Evolutionary conservation across 1,140 invertebrate species (phyloP), one percentile per base, ranked within the genome.

Genomic region (Zophobas atratus): DNA sequence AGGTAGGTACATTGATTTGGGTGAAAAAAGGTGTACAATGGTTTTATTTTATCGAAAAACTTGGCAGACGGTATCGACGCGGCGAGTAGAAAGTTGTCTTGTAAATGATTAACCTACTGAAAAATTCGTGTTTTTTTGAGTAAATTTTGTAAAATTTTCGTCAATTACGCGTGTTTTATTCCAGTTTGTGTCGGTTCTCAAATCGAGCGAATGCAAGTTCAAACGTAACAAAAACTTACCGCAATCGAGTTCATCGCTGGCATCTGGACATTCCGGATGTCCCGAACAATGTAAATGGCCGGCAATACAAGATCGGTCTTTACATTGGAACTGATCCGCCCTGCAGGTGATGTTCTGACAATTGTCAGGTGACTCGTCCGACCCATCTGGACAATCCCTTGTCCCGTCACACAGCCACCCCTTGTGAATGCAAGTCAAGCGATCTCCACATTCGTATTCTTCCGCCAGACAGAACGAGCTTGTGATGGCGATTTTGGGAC

Each of bases 371-470:
- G 89, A 89, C 85, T 97, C 96, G 82, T 97, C 96, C 0, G 90
- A 91, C 6, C 94, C 94, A 82, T 96, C 94, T 0, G 93, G 91
- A 84, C 96, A 97, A 84, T 97, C 96, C 3, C 89, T 89, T 81
- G 95, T 93, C 0, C 95, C 95, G 83, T 98, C 96, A 85, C 96
- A 98, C 0, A 96, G 88, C 94, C 95, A 97, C 32, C 89, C 92
- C 71, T 91, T 91, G 82, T 96, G 94, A 41, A 98, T 93, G 86
- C 97, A 98, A 38, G 95, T 95, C 55, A 96, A 88, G 43, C 90
- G 90, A 86, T 96, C 95, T 4, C 90, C 92, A 86, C 97, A 99
- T 79, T 94, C 91, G 84, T 97, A 98, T 82, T 98, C 95, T 35
- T 88, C 90, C 2, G 87, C 87, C 79, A 89, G 87, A 83, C 93